These are phyloP conservation scores for Chloroclystis v-ata DNA, from an alignment of 2,888 invertebrate genomes.

Conservation along the genomic window DNA sequence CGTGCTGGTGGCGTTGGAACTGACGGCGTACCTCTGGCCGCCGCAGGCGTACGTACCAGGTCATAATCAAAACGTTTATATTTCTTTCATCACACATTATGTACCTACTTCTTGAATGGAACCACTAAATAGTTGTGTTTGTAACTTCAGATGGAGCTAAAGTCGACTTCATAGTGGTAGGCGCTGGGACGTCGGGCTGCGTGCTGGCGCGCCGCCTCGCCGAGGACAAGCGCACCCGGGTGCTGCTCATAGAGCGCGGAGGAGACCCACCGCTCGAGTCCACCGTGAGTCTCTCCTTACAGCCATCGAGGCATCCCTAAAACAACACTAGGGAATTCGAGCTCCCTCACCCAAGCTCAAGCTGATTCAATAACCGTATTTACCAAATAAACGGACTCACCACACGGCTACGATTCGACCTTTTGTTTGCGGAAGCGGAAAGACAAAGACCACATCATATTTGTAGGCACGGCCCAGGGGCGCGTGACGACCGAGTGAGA, in stretches of 20 bases:
- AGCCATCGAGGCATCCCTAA: too few species aligned
- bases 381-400: too few species aligned
- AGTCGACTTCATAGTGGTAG: not conserved
- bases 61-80: too few species aligned
- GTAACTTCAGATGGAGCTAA: not conserved
- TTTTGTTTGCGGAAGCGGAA: not conserved
- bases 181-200: not conserved
- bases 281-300: not conserved
- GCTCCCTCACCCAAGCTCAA: too few species aligned
- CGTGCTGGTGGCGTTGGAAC: too few species aligned
- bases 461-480: not conserved
- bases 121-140: too few species aligned
- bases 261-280: not conserved
- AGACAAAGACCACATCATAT: not conserved
- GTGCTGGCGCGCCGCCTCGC: not conserved
- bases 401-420: not conserved
- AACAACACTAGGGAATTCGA: too few species aligned
- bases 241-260: not conserved
- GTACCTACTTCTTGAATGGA: too few species aligned
- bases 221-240: not conserved
- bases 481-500: not conserved
- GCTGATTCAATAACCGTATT: too few species aligned
- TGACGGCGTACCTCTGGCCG: too few species aligned
- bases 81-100: too few species aligned
- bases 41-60: too few species aligned